Evolutionary conservation across 2,797 vertebrate species (phyloP).

Genomic region (Pseudotriccus pelzelni): DNA sequence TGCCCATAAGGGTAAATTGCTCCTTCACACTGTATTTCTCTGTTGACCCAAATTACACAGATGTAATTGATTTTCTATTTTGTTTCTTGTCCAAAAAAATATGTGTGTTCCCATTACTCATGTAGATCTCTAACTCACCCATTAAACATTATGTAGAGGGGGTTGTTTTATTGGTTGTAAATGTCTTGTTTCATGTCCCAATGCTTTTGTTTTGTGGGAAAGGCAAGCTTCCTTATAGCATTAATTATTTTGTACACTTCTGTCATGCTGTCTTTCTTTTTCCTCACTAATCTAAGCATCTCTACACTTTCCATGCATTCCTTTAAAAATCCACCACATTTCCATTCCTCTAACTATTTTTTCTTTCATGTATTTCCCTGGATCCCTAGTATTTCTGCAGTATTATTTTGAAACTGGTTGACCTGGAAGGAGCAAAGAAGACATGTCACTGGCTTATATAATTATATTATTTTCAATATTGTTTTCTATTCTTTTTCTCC

Average conservation of each 20-base stretch:
- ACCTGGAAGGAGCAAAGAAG: neutral
- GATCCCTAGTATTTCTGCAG: neutral
- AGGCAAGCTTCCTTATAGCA: neutral
- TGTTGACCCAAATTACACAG: neutral
- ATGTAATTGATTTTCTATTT: neutral
- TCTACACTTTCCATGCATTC: neutral
- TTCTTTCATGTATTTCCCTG: neutral
- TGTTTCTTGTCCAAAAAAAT: neutral
- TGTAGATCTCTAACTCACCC: neutral
- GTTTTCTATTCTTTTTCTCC: neutral
- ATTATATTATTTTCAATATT: neutral
- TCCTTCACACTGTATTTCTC: neutral
- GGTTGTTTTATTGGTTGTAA: slow-evolving; percentile 7
- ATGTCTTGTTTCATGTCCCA: neutral
- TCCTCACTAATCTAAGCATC: neutral
- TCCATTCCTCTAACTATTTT: neutral
- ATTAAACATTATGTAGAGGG: neutral
- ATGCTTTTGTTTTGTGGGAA: neutral
- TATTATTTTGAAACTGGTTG: neutral
- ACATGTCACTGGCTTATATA: neutral
- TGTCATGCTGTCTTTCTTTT: neutral
- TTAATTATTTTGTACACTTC: neutral
- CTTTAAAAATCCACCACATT: neutral
- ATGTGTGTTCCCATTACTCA: neutral
- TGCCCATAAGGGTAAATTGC: neutral